phyloP scores from a whole-genome alignment of 2,888 invertebrate genomes.

The Protophormia terraenovae region DNA sequence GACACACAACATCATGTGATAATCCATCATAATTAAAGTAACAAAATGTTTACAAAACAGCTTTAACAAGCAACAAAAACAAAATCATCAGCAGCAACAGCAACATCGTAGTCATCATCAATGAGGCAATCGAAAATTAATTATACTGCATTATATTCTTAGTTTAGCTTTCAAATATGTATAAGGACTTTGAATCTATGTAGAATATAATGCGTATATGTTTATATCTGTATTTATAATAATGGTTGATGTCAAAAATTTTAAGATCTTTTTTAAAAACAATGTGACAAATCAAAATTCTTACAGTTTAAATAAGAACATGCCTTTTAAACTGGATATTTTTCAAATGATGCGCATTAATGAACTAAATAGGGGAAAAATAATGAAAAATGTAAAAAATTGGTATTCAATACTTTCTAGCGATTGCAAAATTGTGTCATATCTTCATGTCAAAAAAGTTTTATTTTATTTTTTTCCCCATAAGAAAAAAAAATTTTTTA shows the following conservation, averaged over 20 bases:
- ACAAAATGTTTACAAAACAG: constrained; percentile 62
- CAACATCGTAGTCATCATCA: constrained; percentile 3
- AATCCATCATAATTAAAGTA: constrained; percentile 69
- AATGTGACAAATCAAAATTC: not conserved
- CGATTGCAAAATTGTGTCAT: no score
- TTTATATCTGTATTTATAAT: not conserved
- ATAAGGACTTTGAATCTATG: not conserved
- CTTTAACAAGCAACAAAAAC: constrained; percentile 41
- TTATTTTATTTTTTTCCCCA: no score
- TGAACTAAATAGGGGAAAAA: no score
- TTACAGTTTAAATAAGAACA: not conserved
- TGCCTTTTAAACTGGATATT: no score
- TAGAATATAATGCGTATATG: not conserved
- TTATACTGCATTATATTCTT: constrained; percentile 43
- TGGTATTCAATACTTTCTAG: no score
- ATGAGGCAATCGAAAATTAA: constrained; percentile 66
- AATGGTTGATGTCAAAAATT: not conserved
- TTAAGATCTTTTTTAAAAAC: not conserved
- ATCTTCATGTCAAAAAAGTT: no score
- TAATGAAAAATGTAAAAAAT: no score
- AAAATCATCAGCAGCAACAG: not conserved
- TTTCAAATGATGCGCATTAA: no score
- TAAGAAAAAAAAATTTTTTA: no score
- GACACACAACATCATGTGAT: constrained; percentile 32
- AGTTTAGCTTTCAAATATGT: not conserved